Evolutionary conservation across 37 sponge, comb jelly and placozoan genomes (phyloP).

Genomic region (Hormiphora californensis): DNA sequence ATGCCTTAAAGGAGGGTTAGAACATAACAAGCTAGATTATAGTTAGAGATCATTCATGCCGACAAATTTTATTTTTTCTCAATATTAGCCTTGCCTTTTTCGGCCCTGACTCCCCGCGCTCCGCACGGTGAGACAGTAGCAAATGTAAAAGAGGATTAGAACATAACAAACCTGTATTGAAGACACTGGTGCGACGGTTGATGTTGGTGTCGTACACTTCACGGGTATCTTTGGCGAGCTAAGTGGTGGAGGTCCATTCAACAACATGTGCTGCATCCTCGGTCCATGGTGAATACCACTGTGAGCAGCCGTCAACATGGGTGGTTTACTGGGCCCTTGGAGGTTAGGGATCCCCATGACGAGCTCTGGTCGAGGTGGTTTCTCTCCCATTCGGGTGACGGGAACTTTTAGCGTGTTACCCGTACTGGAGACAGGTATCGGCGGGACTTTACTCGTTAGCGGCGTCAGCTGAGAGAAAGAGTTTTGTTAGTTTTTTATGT

Average conservation of each 20-base stretch:
- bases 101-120: too few species aligned
- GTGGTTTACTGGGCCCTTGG: constrained; percentile 43
- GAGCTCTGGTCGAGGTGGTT: constrained; percentile 51
- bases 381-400: constrained; percentile 2
- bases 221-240: constrained; percentile 48
- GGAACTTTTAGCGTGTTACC: background rate
- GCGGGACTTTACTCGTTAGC: background rate
- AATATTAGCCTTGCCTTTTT: too few species aligned
- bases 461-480: constrained; percentile 31
- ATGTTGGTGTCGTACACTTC: too few species aligned
- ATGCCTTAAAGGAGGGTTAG: too few species aligned
- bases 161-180: too few species aligned
- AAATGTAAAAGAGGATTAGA: too few species aligned
- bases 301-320: constrained; percentile 50
- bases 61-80: too few species aligned
- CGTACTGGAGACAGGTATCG: too few species aligned
- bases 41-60: too few species aligned
- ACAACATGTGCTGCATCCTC: constrained; percentile 10
- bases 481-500: background rate
- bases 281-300: background rate
- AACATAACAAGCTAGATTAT: too few species aligned
- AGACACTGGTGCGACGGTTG: too few species aligned
- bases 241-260: constrained; percentile 25
- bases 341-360: constrained; percentile 55
- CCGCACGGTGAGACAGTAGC: too few species aligned